These are phyloP conservation scores for Mesembrinibis cayennensis DNA, from an alignment of 2,113 vertebrate species.

Conservation along the genomic window DNA sequence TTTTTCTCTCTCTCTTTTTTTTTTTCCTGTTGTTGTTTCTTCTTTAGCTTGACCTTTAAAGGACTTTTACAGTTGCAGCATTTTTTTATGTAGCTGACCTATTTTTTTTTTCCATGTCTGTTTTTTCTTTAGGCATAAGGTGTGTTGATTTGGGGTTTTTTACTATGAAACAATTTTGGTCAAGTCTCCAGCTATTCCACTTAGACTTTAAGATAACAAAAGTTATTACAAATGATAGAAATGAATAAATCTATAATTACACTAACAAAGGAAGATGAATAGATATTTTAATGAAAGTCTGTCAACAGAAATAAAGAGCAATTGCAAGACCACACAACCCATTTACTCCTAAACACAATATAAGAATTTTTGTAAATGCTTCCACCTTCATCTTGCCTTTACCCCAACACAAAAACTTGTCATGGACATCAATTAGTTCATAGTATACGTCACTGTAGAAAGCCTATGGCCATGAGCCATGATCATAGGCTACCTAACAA, in stretches of 20 bases:
- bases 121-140: not conserved
- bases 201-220: not conserved
- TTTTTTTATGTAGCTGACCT: not conserved
- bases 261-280: not conserved
- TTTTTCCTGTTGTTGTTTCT: not conserved
- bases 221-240: not conserved
- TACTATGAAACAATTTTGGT: not conserved
- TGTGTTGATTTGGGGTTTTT: not conserved
- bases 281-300: not conserved
- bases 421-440: not conserved
- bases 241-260: not conserved
- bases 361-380: not conserved
- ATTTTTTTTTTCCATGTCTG: not conserved
- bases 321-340: not conserved
- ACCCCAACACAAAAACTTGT: not conserved
- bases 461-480: not conserved
- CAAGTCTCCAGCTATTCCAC: not conserved
- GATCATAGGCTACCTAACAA: not conserved
- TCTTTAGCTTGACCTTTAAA: slow-evolving; percentile 7
- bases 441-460: not conserved
- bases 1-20: not conserved
- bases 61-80: not conserved
- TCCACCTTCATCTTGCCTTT: not conserved
- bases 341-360: not conserved
- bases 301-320: not conserved